A percentile compares a stretch with the other conserved stretches of the same genome.
Evolutionary conservation across 1,140 invertebrate genomes (phyloP).

Genomic region (Mamestra configurata): DNA sequence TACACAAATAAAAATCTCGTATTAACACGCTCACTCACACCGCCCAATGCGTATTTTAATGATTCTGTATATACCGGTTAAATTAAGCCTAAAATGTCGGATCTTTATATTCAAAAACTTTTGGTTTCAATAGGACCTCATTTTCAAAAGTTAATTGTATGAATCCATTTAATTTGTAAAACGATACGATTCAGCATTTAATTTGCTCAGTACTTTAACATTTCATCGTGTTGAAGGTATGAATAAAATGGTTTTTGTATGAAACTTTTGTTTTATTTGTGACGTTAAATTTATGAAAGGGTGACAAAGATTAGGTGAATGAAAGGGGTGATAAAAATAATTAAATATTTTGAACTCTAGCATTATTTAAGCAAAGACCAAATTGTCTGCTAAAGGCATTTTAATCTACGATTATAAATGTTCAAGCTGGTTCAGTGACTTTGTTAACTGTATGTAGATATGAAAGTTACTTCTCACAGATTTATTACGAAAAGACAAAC

Average conservation of each 20-base stretch:
- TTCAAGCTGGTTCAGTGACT: neutral
- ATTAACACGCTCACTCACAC: no score
- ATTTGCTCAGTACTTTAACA: slow-evolving; percentile 35
- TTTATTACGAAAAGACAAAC: no score
- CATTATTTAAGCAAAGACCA: neutral
- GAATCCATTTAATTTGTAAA: slow-evolving; percentile 14
- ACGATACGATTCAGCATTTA: slow-evolving; percentile 26
- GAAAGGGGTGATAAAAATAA: neutral
- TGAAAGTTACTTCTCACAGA: neutral
- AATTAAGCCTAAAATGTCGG: neutral
- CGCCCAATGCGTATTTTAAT: neutral
- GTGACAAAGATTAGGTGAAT: neutral
- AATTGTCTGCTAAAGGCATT: neutral
- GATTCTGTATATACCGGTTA: neutral
- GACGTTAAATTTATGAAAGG: neutral
- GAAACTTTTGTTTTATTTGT: slow-evolving; percentile 27
- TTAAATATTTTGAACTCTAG: neutral
- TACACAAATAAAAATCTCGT: no score
- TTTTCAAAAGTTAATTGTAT: neutral
- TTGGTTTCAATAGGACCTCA: slow-evolving; percentile 4
- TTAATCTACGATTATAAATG: neutral
- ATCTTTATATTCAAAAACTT: slow-evolving; percentile 16
- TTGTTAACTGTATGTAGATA: neutral
- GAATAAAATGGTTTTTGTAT: slow-evolving; percentile 46
- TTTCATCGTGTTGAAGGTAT: slow-evolving; percentile 42